These are phyloP conservation scores for Agrotis clavis DNA, from an alignment of 2,888 invertebrate species.

Conservation along the genomic window DNA sequence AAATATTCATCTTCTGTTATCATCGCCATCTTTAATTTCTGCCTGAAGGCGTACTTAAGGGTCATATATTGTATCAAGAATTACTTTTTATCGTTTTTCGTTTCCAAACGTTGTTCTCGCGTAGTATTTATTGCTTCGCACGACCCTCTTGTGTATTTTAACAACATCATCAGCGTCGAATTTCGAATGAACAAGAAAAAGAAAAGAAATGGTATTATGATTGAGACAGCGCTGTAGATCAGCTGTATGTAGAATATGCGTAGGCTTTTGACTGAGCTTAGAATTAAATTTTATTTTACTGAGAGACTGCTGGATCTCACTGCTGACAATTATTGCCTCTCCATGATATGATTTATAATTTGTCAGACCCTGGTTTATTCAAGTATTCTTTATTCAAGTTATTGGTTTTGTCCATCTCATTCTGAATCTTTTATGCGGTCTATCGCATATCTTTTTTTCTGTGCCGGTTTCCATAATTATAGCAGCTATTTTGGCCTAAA, in stretches of 20 bases:
- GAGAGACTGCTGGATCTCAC: no score
- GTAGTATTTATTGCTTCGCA: slow-evolving; percentile 33
- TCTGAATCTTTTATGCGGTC: no score
- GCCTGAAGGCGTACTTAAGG: slow-evolving; percentile 41
- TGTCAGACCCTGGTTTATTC: no score
- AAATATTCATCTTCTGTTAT: slow-evolving; percentile 58
- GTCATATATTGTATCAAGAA: slow-evolving; percentile 37
- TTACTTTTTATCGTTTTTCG: slow-evolving; percentile 41
- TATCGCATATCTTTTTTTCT: no score
- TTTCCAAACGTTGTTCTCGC: slow-evolving; percentile 27
- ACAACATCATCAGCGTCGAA: slow-evolving; percentile 28
- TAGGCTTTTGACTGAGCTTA: not conserved
- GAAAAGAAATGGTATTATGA: not conserved
- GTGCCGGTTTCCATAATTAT: no score
- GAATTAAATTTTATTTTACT: not conserved
- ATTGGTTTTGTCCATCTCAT: no score
- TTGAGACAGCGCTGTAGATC: not conserved
- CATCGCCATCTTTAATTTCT: slow-evolving; percentile 57
- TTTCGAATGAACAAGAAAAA: not conserved
- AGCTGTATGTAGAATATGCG: not conserved
- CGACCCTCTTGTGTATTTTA: slow-evolving; percentile 27
- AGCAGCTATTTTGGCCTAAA: no score
- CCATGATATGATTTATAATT: no score
- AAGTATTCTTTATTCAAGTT: no score
- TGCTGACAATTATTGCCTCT: no score